These are phyloP conservation scores for Pseudobourletiella spinata DNA, from an alignment of 1,140 invertebrate species.

Conservation along the genomic window DNA sequence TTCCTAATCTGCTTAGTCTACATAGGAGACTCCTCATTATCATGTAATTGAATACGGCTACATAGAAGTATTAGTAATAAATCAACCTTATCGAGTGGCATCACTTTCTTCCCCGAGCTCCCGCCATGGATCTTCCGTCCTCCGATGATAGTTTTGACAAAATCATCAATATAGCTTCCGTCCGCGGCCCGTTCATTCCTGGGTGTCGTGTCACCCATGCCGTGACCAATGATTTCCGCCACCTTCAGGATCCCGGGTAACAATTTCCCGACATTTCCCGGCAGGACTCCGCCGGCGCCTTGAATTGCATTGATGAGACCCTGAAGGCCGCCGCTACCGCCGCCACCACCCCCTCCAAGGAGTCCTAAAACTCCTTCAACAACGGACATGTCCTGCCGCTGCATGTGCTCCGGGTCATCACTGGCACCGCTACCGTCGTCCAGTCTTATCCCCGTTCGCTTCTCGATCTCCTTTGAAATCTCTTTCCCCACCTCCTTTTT, in stretches of 20 bases:
- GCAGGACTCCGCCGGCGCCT: slow-evolving; percentile 21
- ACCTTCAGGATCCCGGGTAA: slow-evolving; percentile 31
- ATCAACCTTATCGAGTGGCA: slow-evolving; percentile 19
- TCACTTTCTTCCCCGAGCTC: slow-evolving; percentile 11
- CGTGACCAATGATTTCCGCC: slow-evolving; percentile 33
- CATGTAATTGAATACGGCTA: too few species aligned
- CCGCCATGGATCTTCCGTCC: slow-evolving; percentile 33
- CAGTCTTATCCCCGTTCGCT: neutral
- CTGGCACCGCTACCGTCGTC: neutral
- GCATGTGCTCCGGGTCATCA: slow-evolving; percentile 2
- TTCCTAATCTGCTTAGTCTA: too few species aligned
- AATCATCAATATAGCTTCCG: slow-evolving; percentile 29
- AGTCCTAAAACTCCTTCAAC: slow-evolving; percentile 28
- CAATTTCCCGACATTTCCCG: slow-evolving; percentile 19
- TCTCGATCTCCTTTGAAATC: slow-evolving; percentile 18
- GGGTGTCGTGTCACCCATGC: slow-evolving; percentile 32
- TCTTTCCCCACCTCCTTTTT: slow-evolving; percentile 33
- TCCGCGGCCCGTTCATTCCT: slow-evolving; percentile 27
- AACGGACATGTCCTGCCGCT: slow-evolving; percentile 4
- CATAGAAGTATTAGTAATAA: too few species aligned
- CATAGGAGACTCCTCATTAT: too few species aligned
- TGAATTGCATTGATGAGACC: slow-evolving; percentile 22
- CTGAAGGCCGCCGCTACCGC: slow-evolving; percentile 14
- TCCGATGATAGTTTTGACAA: slow-evolving; percentile 31
- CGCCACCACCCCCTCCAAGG: slow-evolving; percentile 9